phyloP scores from a whole-genome alignment of 2,888 invertebrate genomes.

The Carcina quercana region DNA sequence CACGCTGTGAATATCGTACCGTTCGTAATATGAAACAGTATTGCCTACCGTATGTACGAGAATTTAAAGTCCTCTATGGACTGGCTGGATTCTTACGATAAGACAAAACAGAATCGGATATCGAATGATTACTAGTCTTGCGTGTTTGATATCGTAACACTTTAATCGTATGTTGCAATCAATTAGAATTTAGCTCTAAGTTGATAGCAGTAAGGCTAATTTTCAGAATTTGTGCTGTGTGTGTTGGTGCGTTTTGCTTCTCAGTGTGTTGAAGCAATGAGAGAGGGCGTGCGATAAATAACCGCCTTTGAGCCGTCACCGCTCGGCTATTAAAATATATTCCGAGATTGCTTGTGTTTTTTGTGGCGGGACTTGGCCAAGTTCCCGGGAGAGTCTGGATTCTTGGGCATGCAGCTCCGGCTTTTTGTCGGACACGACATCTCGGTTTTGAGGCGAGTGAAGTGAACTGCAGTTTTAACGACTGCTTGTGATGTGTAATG shows the following conservation, averaged over 20 bases:
- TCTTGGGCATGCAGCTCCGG: slow-evolving; percentile 38
- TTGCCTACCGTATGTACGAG: slow-evolving; percentile 15
- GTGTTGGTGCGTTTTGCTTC: slow-evolving; percentile 55
- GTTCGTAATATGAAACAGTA: slow-evolving; percentile 11
- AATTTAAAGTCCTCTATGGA: slow-evolving; percentile 26
- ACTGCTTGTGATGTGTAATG: too few relatives aligned
- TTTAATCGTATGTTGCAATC: slow-evolving; percentile 36
- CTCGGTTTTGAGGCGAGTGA: too few relatives aligned
- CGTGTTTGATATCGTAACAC: slow-evolving; percentile 48
- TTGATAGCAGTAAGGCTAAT: slow-evolving; percentile 32
- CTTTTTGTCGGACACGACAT: too few relatives aligned
- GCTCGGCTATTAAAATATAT: slow-evolving; percentile 69
- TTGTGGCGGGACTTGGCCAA: slow-evolving; percentile 42
- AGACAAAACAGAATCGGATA: slow-evolving; percentile 58
- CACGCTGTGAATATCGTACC: slow-evolving; percentile 51
- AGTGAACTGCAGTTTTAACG: too few relatives aligned
- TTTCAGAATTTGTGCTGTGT: slow-evolving; percentile 26
- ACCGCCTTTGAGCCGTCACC: slow-evolving; percentile 72
- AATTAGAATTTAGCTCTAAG: slow-evolving; percentile 42
- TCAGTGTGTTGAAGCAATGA: slow-evolving; percentile 61
- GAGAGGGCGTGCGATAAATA: slow-evolving; percentile 74
- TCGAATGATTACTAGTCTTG: slow-evolving; percentile 69
- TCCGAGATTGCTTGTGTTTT: slow-evolving; percentile 64
- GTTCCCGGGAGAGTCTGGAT: slow-evolving; percentile 29
- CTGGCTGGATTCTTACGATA: slow-evolving; percentile 32